Base-by-base conservation (phyloP, 2,113 vertebrate genomes). In the Indri indri region DNA sequence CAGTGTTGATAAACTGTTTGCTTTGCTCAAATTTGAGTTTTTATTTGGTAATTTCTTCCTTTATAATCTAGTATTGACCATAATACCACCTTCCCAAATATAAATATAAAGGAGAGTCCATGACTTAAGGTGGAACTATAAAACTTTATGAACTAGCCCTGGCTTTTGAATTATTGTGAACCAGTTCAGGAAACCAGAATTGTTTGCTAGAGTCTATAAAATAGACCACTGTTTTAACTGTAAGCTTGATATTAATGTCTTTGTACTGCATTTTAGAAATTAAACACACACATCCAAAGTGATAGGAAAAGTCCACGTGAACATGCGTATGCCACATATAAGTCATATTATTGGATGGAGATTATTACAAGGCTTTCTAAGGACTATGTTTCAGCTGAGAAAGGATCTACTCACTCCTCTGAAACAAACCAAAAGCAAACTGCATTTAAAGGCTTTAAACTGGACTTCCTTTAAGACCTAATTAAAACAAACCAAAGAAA, bases 131-230 rank as follows among this genome's bases (percentile, higher is more conserved):
- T 13, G 76, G 57, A 88, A 59, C n/a, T n/a, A 37, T 94, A 91
- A 91, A 96, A 68, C 17, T 73, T 88, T 22, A 63, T 76, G 77
- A 84, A n/a, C 40, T 50, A 52, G 25, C 11, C 27, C 57, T 95
- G 54, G 59, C 20, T 81, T 97, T 96, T 57, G 94, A 74, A 83
- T 70, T 76, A 50, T 16, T 94, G 14, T 89, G 88, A 97, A 91
- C 14, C 47, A 86, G 34, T 37, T 98, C 54, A 63, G 77, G 82
- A 97, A 96, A 96, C 37, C 7, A 30, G 74, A 83, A 88, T 14
- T 89, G 18, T 54, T 70, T 95, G 74, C 65, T 86, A 96, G 52
- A 1, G 0, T 45, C 94, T 94, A 88, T 95, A 96, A 97, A 95
- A 96, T 1, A 81, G 2, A 50, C 3, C 12, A 30, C 47, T 20